phyloP scores from a whole-genome alignment of 2,113 vertebrate genomes.

The Myiozetetes cayanensis region DNA sequence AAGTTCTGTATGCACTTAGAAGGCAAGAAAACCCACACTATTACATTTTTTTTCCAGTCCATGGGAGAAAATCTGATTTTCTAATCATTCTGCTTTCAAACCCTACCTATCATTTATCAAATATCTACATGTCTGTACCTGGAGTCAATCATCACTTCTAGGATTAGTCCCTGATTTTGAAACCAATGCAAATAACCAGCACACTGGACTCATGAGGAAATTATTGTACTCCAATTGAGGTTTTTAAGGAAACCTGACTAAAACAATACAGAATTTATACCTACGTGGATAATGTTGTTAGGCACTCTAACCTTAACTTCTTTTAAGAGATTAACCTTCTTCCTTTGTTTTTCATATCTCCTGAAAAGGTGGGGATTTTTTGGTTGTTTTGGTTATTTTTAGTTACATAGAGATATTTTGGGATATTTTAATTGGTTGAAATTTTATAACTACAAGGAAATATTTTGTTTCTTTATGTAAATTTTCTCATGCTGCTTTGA shows the following conservation, averaged over 20 bases:
- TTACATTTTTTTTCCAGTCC: neutral
- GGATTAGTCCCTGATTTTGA: neutral
- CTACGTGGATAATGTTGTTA: neutral
- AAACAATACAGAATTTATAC: neutral
- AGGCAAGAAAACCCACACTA: neutral
- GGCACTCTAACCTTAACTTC: accelerated
- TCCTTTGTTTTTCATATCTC: neutral
- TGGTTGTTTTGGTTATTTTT: neutral
- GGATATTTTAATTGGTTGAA: neutral
- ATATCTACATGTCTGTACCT: neutral
- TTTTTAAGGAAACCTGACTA: neutral
- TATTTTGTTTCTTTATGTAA: neutral
- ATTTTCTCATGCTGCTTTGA: neutral
- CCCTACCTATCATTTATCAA: neutral
- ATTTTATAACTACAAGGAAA: neutral
- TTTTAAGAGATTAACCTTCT: neutral
- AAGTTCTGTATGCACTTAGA: accelerated
- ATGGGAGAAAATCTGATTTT: neutral
- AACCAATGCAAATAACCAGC: neutral
- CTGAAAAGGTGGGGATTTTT: neutral
- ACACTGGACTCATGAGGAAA: neutral
- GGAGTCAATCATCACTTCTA: neutral
- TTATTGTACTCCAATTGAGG: accelerated
- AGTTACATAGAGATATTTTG: neutral
- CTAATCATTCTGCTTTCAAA: neutral